Conservation (phyloP, 2,113 vertebrate species). For the Balaeniceps rex region DNA sequence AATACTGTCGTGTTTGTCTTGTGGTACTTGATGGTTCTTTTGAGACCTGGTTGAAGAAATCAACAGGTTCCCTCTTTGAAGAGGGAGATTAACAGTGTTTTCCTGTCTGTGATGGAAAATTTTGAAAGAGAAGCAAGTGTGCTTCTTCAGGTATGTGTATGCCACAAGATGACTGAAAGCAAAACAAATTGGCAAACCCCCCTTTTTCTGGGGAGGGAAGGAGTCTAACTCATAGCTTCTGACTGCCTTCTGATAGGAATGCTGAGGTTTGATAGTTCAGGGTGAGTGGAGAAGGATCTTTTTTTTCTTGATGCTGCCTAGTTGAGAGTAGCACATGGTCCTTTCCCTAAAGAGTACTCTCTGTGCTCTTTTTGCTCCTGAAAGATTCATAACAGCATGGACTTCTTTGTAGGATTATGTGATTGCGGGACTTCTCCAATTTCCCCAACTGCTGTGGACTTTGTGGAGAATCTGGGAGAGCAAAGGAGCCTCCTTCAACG, state of each 20-base stretch:
- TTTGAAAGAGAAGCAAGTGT: neutral
- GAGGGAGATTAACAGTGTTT: neutral
- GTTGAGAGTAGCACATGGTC: neutral
- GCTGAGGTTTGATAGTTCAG: neutral
- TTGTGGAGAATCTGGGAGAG: neutral
- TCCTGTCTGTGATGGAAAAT: neutral
- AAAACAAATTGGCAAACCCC: neutral
- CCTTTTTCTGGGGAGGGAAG: neutral
- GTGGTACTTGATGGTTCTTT: neutral
- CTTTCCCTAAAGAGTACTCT: neutral
- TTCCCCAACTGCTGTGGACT: neutral
- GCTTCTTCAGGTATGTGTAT: neutral
- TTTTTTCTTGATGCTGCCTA: neutral
- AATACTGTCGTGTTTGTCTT: neutral
- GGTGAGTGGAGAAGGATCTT: neutral
- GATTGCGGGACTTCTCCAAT: neutral
- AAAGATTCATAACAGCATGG: neutral
- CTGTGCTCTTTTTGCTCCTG: neutral
- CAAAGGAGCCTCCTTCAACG: neutral
- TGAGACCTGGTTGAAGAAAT: neutral
- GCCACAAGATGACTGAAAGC: neutral
- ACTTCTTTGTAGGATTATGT: neutral
- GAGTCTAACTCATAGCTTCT: fast-evolving
- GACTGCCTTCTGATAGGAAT: neutral
- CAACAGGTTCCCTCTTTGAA: neutral